Percentiles rank a stretch among this genome's conserved stretches.
Conservation (phyloP, 2,888 invertebrate species). For the Ophion obscuratus region DNA sequence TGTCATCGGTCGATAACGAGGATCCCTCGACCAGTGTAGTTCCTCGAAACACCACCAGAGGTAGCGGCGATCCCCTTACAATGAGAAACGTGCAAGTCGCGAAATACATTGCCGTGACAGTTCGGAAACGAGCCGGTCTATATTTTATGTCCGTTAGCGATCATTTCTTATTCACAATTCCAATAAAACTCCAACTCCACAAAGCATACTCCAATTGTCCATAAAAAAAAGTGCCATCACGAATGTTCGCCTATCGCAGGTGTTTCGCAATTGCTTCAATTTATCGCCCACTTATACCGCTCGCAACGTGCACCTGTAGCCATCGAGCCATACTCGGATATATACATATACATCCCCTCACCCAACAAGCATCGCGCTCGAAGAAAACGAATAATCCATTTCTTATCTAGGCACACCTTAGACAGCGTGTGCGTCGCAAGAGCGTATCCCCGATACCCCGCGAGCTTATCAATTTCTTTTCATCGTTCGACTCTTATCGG, state of each 20-base stretch:
- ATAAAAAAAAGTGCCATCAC: background rate
- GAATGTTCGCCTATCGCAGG: background rate
- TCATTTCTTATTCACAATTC: background rate
- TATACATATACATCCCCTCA: conserved; percentile 4
- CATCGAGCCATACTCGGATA: conserved; percentile 23
- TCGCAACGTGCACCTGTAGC: conserved; percentile 49
- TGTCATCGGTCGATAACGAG: conserved; percentile 16
- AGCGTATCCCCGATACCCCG: background rate
- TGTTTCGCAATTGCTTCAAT: conserved; percentile 43
- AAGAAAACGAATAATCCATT: conserved; percentile 53
- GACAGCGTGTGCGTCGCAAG: conserved; percentile 24
- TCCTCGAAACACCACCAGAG: background rate
- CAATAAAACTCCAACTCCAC: background rate
- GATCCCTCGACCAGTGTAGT: background rate
- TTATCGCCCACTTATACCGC: background rate
- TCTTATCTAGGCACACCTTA: conserved; percentile 39
- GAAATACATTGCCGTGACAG: conserved; percentile 7
- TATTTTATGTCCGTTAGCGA: conserved; percentile 24
- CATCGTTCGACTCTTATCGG: conserved; percentile 53
- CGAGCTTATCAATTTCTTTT: conserved; percentile 42
- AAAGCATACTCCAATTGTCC: background rate
- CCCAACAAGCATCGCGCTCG: conserved; percentile 4
- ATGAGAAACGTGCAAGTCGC: background rate
- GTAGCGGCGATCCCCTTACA: background rate
- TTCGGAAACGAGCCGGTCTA: conserved; percentile 30